Percentiles rank a stretch among this genome's conserved stretches.
phyloP scores from a whole-genome alignment of 2,797 vertebrate species.

The Furcifer pardalis region DNA sequence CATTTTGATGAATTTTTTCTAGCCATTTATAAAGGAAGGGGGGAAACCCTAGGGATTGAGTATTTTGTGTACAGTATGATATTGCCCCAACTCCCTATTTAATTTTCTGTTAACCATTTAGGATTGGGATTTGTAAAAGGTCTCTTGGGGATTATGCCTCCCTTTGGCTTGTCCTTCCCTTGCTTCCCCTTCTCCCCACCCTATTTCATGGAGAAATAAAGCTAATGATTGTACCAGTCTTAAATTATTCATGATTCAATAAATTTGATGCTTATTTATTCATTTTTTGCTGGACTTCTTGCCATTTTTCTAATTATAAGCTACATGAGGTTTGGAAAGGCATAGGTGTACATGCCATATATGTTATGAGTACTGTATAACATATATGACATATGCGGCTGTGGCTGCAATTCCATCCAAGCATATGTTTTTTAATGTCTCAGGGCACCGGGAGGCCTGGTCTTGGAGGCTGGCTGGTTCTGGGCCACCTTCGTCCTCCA shows the following conservation, averaged over 20 bases:
- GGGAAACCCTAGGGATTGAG: conserved; percentile 87
- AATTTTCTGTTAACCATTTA: conserved; percentile 83
- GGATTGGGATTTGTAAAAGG: conserved; percentile 78
- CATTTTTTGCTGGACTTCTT: conserved; percentile 72
- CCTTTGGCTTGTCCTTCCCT: conserved; percentile 34
- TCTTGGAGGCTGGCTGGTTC: too few relatives aligned
- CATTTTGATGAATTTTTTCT: conserved; percentile 96
- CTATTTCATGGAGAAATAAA: conserved; percentile 81
- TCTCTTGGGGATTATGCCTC: conserved; percentile 79
- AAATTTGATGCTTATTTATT: conserved; percentile 98
- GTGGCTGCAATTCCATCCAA: background rate
- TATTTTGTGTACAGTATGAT: conserved; percentile 95
- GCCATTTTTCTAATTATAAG: conserved; percentile 29
- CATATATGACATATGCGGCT: too few relatives aligned
- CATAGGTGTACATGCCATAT: background rate
- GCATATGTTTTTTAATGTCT: too few relatives aligned
- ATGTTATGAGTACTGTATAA: too few relatives aligned
- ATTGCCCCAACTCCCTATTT: conserved; percentile 80
- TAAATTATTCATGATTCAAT: conserved; percentile 99
- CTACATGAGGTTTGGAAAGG: background rate
- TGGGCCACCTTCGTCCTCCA: too few relatives aligned
- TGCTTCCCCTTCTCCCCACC: background rate
- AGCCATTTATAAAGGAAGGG: conserved; percentile 89
- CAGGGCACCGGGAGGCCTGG: too few relatives aligned
- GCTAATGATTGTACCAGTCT: conserved; percentile 96